Conservation (phyloP, 2,888 invertebrate species). For the Lycocerus yunnanus region DNA sequence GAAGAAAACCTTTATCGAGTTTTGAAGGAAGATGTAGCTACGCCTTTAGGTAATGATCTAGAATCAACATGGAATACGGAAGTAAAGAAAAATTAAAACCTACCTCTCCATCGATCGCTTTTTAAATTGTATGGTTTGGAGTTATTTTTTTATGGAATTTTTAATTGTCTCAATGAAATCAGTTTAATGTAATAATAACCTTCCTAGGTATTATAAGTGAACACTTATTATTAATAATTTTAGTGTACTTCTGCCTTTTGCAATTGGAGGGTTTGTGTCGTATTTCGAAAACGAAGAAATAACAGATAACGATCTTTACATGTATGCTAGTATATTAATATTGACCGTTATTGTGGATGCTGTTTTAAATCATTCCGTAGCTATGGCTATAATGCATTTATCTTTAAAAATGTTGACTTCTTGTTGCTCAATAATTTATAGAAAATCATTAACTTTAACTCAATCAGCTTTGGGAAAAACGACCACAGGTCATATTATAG, state of each 20-base stretch:
- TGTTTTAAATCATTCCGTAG: slow-evolving; percentile 72
- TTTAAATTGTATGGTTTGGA: slow-evolving; percentile 46
- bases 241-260: slow-evolving; percentile 66
- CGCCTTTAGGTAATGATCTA: slow-evolving; percentile 65
- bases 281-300: slow-evolving; percentile 61
- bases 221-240: slow-evolving; percentile 28
- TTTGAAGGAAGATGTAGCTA: slow-evolving; percentile 69
- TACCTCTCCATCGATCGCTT: slow-evolving; percentile 46
- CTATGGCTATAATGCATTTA: slow-evolving; percentile 81
- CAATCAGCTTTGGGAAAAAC: slow-evolving; percentile 85
- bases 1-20: slow-evolving; percentile 74
- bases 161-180: slow-evolving; percentile 48
- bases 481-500: slow-evolving; percentile 65
- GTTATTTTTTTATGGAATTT: slow-evolving; percentile 44
- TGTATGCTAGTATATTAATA: slow-evolving; percentile 77
- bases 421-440: slow-evolving; percentile 80
- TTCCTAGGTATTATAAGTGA: neutral
- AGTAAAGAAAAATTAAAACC: slow-evolving; percentile 46
- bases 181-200: slow-evolving; percentile 44
- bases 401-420: slow-evolving; percentile 86
- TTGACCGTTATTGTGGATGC: slow-evolving; percentile 73
- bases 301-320: slow-evolving; percentile 64
- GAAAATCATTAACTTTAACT: slow-evolving; percentile 71
- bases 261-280: slow-evolving; percentile 66
- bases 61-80: slow-evolving; percentile 59